phyloP scores from a whole-genome alignment of 2,113 vertebrate species.

The Proteles cristata region DNA sequence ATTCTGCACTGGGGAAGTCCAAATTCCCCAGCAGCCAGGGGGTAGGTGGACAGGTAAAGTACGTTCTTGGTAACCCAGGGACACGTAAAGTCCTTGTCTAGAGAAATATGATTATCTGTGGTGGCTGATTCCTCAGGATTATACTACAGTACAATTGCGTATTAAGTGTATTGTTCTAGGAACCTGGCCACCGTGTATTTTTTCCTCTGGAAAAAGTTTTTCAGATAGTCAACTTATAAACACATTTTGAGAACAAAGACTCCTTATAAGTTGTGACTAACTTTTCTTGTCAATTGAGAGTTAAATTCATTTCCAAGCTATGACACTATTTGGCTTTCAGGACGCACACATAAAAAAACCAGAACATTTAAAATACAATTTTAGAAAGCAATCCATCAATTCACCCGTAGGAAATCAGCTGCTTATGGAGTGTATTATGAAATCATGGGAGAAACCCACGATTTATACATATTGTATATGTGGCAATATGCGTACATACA shows the following conservation, averaged over 20 bases:
- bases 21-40: not conserved
- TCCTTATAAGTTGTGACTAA: slow-evolving; percentile 6
- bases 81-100: not conserved
- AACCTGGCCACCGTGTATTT: not conserved
- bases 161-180: not conserved
- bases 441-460: not conserved
- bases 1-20: not conserved
- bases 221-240: not conserved
- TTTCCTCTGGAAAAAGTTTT: not conserved
- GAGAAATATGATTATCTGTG: not conserved
- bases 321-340: not conserved
- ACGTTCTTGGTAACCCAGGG: not conserved
- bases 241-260: slow-evolving; percentile 33
- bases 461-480: not conserved
- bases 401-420: slow-evolving; percentile 13
- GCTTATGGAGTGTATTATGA: not conserved
- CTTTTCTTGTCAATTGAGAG: slow-evolving; percentile 14
- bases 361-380: slow-evolving; percentile 44
- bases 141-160: not conserved
- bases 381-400: slow-evolving; percentile 14
- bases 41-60: not conserved
- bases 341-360: not conserved
- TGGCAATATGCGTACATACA: not conserved
- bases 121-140: slow-evolving; percentile 1
- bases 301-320: slow-evolving; percentile 50